Conservation (phyloP, 2,888 invertebrate genomes). For the Xestia sexstrigata region DNA sequence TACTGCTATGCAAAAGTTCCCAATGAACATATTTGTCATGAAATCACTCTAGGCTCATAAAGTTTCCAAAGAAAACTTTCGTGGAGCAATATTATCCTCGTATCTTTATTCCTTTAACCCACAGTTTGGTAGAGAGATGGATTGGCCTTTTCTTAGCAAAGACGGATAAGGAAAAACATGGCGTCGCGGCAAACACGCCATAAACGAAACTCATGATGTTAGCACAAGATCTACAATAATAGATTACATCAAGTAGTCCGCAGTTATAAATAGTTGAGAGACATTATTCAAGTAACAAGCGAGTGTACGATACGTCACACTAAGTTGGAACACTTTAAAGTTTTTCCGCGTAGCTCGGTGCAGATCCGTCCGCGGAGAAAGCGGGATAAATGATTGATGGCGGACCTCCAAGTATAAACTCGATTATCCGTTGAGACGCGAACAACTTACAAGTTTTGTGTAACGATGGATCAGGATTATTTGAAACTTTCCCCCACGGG, state of each 20-base stretch:
- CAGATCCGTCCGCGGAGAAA: constrained; percentile 80
- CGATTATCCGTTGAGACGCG: constrained; percentile 90
- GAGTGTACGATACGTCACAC: constrained; percentile 83
- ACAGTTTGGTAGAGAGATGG: constrained; percentile 25
- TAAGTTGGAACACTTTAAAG: constrained; percentile 87
- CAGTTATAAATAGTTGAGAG: constrained; percentile 61
- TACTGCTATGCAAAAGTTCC: not conserved
- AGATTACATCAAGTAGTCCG: constrained; percentile 47
- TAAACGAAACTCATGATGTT: constrained; percentile 32
- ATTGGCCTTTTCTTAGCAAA: constrained; percentile 22
- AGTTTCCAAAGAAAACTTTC: constrained; percentile 11
- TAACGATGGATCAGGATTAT: constrained; percentile 91
- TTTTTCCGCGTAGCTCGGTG: constrained; percentile 83
- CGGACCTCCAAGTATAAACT: constrained; percentile 90
- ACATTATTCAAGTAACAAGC: constrained; percentile 75
- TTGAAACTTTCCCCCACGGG: constrained; percentile 82
- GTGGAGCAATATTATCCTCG: not conserved
- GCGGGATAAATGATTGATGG: constrained; percentile 90
- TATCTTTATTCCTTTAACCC: constrained; percentile 12
- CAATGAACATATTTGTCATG: not conserved
- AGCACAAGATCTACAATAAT: constrained; percentile 40
- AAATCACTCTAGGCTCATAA: not conserved
- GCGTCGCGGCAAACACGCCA: constrained; percentile 8
- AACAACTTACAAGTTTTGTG: constrained; percentile 91
- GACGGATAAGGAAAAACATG: constrained; percentile 28